phyloP scores from a whole-genome alignment of 2,113 vertebrate species.

The Benitochromis conjunctus region DNA sequence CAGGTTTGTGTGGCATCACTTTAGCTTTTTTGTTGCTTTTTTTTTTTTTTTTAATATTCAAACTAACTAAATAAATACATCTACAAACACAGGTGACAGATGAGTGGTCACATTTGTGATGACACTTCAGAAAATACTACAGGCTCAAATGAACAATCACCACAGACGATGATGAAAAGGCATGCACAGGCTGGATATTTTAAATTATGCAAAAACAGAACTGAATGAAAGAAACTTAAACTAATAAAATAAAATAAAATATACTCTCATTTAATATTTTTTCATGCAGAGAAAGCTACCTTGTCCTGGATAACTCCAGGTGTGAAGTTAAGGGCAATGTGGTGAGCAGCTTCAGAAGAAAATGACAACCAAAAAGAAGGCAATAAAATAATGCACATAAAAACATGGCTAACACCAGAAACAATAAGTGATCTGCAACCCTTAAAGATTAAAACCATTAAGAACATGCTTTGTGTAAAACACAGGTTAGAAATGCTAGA shows the following conservation, averaged over 20 bases:
- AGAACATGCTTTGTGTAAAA: slow-evolving; percentile 9
- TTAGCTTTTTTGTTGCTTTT: not conserved
- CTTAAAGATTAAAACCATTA: not conserved
- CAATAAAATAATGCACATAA: slow-evolving; percentile 1
- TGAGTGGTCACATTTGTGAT: slow-evolving; percentile 39
- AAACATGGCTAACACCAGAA: not conserved
- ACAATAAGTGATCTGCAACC: not conserved
- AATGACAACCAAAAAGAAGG: slow-evolving; percentile 49
- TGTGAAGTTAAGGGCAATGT: slow-evolving; percentile 44
- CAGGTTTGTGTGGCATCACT: slow-evolving; percentile 19
- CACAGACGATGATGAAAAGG: slow-evolving; percentile 38
- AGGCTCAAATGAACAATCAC: slow-evolving; percentile 21
- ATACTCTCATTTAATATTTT: not conserved
- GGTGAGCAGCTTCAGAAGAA: slow-evolving; percentile 50
- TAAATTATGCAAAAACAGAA: not conserved
- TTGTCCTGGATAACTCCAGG: not conserved
- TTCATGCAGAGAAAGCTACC: slow-evolving; percentile 17
- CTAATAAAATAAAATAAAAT: not conserved
- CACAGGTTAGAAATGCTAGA: not conserved
- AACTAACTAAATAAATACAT: not conserved
- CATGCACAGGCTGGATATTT: slow-evolving; percentile 37
- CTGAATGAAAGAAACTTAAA: not conserved
- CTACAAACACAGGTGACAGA: not conserved
- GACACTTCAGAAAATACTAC: slow-evolving; percentile 32
- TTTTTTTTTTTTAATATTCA: not conserved